A percentile compares a stretch with the other conserved stretches of the same genome.
phyloP scores from a whole-genome alignment of 2,113 vertebrate genomes.

The Semicossyphus pulcher region DNA sequence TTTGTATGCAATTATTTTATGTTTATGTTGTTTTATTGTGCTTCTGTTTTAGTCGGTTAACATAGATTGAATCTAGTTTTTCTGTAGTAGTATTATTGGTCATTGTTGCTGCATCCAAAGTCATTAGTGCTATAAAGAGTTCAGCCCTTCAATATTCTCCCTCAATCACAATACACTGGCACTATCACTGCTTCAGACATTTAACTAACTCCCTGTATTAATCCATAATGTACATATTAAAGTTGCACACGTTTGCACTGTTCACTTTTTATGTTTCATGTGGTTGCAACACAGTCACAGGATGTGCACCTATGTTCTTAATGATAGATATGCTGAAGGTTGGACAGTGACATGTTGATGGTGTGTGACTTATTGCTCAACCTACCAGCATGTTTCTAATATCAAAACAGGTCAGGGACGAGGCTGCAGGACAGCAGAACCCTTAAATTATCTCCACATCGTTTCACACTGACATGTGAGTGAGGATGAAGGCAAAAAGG shows the following conservation, averaged over 20 bases:
- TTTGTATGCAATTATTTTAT: too few relatives aligned
- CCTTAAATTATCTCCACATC: constrained; percentile 20
- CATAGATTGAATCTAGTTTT: too few relatives aligned
- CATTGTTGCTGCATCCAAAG: too few relatives aligned
- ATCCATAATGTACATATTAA: not conserved
- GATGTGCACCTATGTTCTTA: not conserved
- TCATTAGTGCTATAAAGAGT: too few relatives aligned
- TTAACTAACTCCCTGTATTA: too few relatives aligned
- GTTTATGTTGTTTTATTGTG: too few relatives aligned
- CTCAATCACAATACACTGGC: not conserved
- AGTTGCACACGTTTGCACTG: not conserved
- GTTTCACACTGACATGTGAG: not conserved
- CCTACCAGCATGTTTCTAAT: constrained; percentile 27
- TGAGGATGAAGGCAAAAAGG: not conserved
- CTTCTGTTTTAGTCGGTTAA: too few relatives aligned
- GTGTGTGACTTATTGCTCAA: constrained; percentile 48
- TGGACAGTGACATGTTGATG: constrained; percentile 47
- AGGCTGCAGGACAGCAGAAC: constrained; percentile 10
- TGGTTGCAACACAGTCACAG: not conserved
- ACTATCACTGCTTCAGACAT: not conserved
- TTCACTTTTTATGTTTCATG: not conserved
- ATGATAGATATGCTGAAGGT: constrained; percentile 28
- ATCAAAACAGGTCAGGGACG: constrained; percentile 56
- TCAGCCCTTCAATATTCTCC: too few relatives aligned
- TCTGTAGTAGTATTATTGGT: too few relatives aligned